Percentiles rank a stretch among this genome's conserved stretches.
Evolutionary conservation across 2,888 invertebrate species (phyloP).

Genomic region (Dione vanillae): DNA sequence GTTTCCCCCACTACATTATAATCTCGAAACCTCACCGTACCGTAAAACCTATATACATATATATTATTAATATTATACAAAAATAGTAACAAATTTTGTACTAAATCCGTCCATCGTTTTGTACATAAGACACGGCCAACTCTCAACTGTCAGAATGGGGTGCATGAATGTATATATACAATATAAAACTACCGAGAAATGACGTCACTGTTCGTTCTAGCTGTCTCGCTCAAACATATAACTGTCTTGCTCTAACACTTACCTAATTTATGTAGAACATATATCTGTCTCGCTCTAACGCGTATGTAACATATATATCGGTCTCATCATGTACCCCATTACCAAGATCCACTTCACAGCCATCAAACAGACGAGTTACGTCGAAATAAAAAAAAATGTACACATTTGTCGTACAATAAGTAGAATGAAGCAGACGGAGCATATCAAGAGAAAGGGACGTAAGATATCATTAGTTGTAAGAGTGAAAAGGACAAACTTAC

Average conservation of each 20-base stretch:
- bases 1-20: conserved; percentile 57
- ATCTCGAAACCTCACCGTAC: conserved; percentile 57
- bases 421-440: conserved; percentile 57
- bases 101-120: conserved; percentile 76
- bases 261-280: not conserved
- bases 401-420: conserved; percentile 42
- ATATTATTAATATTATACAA: conserved; percentile 76
- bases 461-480: not conserved
- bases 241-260: not conserved
- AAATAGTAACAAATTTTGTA: conserved; percentile 84
- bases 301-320: not conserved
- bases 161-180: conserved; percentile 53
- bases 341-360: conserved; percentile 57
- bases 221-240: conserved; percentile 1
- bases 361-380: conserved; percentile 54
- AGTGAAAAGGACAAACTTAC: not conserved
- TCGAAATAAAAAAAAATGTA: conserved; percentile 47
- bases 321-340: conserved; percentile 26
- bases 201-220: not conserved
- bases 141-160: conserved; percentile 45
- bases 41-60: conserved; percentile 73
- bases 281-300: conserved; percentile 10
- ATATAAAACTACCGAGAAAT: not conserved
- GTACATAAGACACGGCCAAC: conserved; percentile 74
- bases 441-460: not conserved